Evolutionary conservation across 2,113 vertebrate genomes (phyloP).

Genomic region (Okapia johnstoni): DNA sequence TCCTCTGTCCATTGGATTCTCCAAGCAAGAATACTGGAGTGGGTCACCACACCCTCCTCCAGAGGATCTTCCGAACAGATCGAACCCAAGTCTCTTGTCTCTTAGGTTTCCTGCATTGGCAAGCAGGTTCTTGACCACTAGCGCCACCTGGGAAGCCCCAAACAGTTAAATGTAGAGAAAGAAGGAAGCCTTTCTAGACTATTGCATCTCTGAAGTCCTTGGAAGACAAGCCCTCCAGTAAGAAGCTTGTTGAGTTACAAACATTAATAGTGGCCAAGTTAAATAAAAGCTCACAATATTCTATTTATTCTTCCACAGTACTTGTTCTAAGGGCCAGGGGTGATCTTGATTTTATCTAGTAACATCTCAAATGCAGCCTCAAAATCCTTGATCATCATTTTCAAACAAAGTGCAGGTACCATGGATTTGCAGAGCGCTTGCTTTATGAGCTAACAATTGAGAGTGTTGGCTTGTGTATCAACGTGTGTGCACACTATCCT

Average conservation of each 20-base stretch:
- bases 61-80: neutral
- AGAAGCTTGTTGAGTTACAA: neutral
- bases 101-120: neutral
- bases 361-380: neutral
- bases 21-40: neutral
- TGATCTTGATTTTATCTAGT: conserved; percentile 23
- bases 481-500: conserved; percentile 31
- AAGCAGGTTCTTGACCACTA: neutral
- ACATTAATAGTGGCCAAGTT: neutral
- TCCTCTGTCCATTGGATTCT: neutral
- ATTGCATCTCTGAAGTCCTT: neutral
- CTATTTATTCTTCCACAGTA: neutral
- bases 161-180: neutral
- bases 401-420: neutral
- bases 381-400: conserved; percentile 14
- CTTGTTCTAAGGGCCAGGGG: neutral
- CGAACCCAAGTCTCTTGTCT: neutral
- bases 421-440: neutral
- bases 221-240: neutral
- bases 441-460: neutral
- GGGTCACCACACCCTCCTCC: neutral
- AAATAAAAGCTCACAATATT: neutral
- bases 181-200: neutral
- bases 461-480: neutral
- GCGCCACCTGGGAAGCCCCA: neutral